These are phyloP conservation scores for Peribatodes rhomboidaria DNA, from an alignment of 2,888 invertebrate genomes.

Conservation along the genomic window DNA sequence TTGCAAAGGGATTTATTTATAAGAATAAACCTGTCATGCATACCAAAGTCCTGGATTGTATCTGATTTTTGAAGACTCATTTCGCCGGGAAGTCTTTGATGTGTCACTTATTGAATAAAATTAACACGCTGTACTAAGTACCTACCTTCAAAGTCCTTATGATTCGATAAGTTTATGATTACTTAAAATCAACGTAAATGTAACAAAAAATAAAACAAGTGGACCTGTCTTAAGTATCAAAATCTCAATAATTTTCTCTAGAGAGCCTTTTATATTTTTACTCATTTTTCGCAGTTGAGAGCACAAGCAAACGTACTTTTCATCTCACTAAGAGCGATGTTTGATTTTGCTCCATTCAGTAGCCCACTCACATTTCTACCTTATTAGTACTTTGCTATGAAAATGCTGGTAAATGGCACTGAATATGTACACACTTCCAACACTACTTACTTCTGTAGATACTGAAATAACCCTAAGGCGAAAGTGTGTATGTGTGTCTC, in stretches of 20 bases:
- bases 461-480: no score
- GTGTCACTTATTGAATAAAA: slow-evolving; percentile 12
- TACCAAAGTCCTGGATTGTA: slow-evolving; percentile 12
- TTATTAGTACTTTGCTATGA: slow-evolving; percentile 19
- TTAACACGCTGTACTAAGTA: not conserved
- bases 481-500: no score
- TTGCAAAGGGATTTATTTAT: slow-evolving; percentile 28
- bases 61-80: slow-evolving; percentile 12
- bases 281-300: not conserved
- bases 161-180: slow-evolving; percentile 1
- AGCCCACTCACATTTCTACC: slow-evolving; percentile 6
- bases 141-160: not conserved
- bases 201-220: not conserved
- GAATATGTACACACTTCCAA: no score
- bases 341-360: slow-evolving; percentile 10
- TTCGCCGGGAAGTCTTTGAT: slow-evolving; percentile 19
- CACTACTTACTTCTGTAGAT: no score
- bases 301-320: slow-evolving; percentile 8
- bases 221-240: not conserved
- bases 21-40: slow-evolving; percentile 13
- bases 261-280: not conserved
- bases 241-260: not conserved
- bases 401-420: slow-evolving; percentile 1
- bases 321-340: slow-evolving; percentile 4
- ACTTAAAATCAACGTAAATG: no score